Conservation (phyloP, 2,113 vertebrate species). For the Ptilonorhynchus violaceus region DNA sequence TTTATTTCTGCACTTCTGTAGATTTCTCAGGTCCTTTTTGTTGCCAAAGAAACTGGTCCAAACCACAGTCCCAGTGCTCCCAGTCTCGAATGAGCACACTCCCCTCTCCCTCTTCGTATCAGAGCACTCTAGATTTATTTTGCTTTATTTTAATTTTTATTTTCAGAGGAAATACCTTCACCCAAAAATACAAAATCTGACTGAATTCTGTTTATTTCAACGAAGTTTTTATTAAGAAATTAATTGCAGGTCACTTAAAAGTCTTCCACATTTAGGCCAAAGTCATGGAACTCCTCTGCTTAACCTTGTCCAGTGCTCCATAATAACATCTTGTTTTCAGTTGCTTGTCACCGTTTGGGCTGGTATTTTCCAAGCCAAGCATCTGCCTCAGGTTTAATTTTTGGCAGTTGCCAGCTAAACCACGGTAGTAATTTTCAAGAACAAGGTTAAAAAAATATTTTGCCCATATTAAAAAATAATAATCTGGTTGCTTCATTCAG, state of each 20-base stretch:
- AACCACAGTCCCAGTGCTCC: neutral
- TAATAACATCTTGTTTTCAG: neutral
- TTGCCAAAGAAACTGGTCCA: neutral
- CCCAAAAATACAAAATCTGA: neutral
- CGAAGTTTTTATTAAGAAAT: neutral
- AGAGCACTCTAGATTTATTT: neutral
- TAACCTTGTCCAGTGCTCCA: neutral
- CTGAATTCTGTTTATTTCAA: neutral
- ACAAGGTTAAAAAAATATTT: slow-evolving; percentile 47
- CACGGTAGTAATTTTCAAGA: slow-evolving; percentile 23
- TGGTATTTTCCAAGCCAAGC: neutral
- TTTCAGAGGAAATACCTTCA: neutral
- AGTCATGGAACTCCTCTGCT: neutral
- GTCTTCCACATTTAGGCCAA: neutral
- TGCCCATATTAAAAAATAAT: slow-evolving; percentile 32
- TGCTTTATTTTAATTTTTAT: neutral
- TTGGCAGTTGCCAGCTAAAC: slow-evolving; percentile 29
- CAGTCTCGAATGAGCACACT: neutral
- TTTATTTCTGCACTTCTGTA: neutral
- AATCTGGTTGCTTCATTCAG: neutral
- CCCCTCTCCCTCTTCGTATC: neutral
- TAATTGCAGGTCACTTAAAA: neutral
- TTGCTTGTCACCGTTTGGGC: neutral
- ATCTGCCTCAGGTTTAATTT: slow-evolving; percentile 41
- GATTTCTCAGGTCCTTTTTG: neutral